Evolutionary conservation across 2,797 vertebrate species (phyloP).

Genomic region (Syngnathus acus): DNA sequence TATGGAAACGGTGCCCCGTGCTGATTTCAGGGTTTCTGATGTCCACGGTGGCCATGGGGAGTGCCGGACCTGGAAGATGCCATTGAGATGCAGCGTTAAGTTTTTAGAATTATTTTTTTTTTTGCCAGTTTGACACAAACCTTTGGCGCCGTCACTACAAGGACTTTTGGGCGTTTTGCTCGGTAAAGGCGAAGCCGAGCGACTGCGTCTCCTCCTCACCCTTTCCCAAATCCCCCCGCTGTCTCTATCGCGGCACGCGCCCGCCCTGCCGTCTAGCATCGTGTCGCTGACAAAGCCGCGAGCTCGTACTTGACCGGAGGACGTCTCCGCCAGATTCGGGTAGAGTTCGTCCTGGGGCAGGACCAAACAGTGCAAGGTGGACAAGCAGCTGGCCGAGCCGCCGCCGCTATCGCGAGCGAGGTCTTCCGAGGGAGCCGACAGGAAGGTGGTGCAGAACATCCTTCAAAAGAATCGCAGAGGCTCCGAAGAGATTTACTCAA

Average conservation of each 20-base stretch:
- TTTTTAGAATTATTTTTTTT: too few relatives aligned
- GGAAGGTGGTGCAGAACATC: conserved; percentile 83
- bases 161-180: conserved; percentile 38
- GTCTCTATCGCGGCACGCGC: conserved; percentile 20
- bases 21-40: conserved; percentile 97
- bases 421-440: conserved; percentile 68
- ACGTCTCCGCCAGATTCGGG: conserved; percentile 50
- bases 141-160: conserved; percentile 35
- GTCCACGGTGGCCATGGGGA: conserved; percentile 95
- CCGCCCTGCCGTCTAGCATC: conserved; percentile 53
- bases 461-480: conserved; percentile 12
- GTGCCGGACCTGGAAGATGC: conserved; percentile 72
- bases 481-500: background rate
- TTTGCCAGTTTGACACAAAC: conserved; percentile 25
- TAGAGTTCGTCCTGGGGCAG: conserved; percentile 76
- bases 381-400: conserved; percentile 63
- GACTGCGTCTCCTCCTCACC: conserved; percentile 39
- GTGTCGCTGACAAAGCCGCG: conserved; percentile 62
- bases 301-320: conserved; percentile 40
- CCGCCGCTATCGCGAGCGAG: conserved; percentile 35
- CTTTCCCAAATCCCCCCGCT: conserved; percentile 38
- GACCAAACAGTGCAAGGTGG: conserved; percentile 72
- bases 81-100: background rate
- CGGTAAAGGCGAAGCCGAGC: conserved; percentile 46
- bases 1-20: conserved; percentile 74